A percentile compares a stretch with the other conserved stretches of the same genome.
phyloP scores from a whole-genome alignment of 53 echinoderm and acorn worm genomes.

The Henricia sp. region DNA sequence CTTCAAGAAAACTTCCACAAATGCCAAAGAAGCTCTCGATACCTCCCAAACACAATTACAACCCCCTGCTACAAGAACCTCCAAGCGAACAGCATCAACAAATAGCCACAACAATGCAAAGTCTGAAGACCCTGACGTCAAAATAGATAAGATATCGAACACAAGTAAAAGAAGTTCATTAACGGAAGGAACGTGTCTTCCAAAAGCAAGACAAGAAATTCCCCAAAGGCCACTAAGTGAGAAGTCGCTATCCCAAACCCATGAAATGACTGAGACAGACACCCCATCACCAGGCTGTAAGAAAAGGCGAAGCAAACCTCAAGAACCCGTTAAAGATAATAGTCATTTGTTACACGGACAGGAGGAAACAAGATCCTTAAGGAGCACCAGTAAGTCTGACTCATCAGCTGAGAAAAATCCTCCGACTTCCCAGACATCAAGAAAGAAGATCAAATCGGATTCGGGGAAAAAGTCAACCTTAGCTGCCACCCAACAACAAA shows the following conservation, averaged over 20 bases:
- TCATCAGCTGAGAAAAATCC: not conserved
- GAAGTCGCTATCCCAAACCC: not conserved
- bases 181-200: not conserved
- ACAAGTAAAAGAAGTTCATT: not conserved
- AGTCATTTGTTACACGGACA: not conserved
- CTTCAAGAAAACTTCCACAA: not conserved
- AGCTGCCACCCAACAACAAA: not conserved
- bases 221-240: too few species aligned
- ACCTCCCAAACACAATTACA: not conserved
- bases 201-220: not conserved
- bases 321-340: not conserved
- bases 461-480: not conserved
- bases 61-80: not conserved
- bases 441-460: not conserved
- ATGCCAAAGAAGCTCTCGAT: not conserved
- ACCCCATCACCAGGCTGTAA: not conserved
- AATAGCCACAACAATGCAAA: not conserved
- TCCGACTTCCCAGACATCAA: not conserved
- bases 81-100: not conserved
- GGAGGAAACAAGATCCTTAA: not conserved
- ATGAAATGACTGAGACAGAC: not conserved
- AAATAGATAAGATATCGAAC: too few species aligned
- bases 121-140: too few species aligned
- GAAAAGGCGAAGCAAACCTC: not conserved
- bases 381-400: not conserved